Conservation (phyloP, 2,113 vertebrate species). For the Oreochromis niloticus region DNA sequence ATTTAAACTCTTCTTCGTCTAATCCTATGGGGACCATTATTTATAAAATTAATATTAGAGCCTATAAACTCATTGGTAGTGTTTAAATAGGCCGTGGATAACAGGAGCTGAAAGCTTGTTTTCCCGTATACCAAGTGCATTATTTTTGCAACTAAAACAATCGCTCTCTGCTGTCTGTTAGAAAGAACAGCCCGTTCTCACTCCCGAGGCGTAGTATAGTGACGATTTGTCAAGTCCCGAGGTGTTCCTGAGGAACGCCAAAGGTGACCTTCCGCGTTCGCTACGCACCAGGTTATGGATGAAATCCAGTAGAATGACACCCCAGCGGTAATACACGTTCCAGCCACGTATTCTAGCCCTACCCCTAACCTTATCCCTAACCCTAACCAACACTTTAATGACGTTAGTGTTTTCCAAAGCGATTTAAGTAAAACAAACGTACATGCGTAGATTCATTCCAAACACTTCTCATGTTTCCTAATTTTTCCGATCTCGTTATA, state of each 20-base stretch:
- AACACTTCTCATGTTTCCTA: neutral
- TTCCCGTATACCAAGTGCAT: neutral
- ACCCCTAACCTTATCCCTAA: neutral
- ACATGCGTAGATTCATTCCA: neutral
- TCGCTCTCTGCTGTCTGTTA: neutral
- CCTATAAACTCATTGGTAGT: neutral
- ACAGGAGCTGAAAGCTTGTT: neutral
- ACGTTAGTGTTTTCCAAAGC: neutral
- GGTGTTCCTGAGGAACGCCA: accelerated
- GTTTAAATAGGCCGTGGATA: neutral
- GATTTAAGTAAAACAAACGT: neutral
- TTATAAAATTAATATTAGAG: neutral
- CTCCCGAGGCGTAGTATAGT: neutral
- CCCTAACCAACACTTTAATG: neutral
- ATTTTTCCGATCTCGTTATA: neutral
- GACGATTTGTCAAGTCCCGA: neutral
- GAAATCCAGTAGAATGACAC: neutral
- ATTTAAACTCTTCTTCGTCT: neutral
- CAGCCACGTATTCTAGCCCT: neutral
- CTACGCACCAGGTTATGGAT: neutral
- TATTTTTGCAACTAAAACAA: neutral
- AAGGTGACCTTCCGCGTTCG: neutral
- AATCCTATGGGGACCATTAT: neutral
- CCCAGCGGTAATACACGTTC: accelerated
- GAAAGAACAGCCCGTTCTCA: neutral